phyloP scores from a whole-genome alignment of 2,888 invertebrate species.

The Standfussiana lucernea region DNA sequence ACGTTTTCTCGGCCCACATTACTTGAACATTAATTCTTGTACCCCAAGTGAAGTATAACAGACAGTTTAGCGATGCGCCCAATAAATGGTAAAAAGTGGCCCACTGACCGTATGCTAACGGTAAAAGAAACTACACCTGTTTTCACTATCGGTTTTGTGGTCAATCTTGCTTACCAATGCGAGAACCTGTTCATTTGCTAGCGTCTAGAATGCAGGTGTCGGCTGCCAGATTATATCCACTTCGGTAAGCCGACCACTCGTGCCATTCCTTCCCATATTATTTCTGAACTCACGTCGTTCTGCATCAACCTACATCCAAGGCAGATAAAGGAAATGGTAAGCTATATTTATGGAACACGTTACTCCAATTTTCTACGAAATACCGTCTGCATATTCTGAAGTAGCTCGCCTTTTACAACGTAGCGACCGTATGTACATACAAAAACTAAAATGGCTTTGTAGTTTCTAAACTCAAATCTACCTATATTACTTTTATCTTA shows the following conservation, averaged over 20 bases:
- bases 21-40: conserved; percentile 54
- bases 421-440: neutral
- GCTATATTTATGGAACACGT: conserved; percentile 35
- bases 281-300: conserved; percentile 21
- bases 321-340: conserved; percentile 30
- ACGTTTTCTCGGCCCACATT: conserved; percentile 60
- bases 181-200: conserved; percentile 62
- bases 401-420: conserved; percentile 9
- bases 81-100: conserved; percentile 87
- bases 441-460: neutral
- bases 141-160: conserved; percentile 79
- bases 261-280: conserved; percentile 19
- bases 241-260: conserved; percentile 7
- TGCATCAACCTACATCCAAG: conserved; percentile 31
- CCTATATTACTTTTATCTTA: neutral
- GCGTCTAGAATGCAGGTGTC: conserved; percentile 47
- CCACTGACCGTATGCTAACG: conserved; percentile 85
- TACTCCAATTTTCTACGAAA: conserved; percentile 28
- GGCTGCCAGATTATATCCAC: conserved; percentile 29
- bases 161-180: conserved; percentile 64
- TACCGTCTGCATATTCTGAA: conserved; percentile 30
- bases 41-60: conserved; percentile 74
- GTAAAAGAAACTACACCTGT: conserved; percentile 76
- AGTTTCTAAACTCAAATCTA: conserved; percentile 8
- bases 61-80: conserved; percentile 79